Evolutionary conservation across 2,888 invertebrate species (phyloP), one percentile per base, ranked within the genome.

Genomic region (Calliopum simillimum): DNA sequence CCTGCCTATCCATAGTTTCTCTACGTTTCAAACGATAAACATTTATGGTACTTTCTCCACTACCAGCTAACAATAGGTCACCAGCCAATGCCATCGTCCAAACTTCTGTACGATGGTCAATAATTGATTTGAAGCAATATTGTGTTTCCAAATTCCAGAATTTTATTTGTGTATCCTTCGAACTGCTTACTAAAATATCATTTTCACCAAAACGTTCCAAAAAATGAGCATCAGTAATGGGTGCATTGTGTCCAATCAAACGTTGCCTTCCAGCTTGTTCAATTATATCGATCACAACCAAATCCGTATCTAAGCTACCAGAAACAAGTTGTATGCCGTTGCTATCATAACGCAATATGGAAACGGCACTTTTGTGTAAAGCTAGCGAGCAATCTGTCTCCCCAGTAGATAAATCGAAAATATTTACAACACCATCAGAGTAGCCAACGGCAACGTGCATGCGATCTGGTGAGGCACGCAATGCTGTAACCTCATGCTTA

Each of bases 121-220:
- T 92, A 63, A 99, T 88, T 3, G 99, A 99, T 85, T 95, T 95
- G 81, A 99, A 99, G 85, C 98, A 99, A 81, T 96, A 94, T 79
- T 97, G 94, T 6, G 96, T 96, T 76, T 95, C 93, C 75, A 99
- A 88, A 85, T 99, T 96, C 99, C 99, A 99, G 84, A 99, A 96
- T 86, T 98, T 99, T 0, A 99, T 91, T 84, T 94, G 94, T 11
- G 94, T 94, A 84, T 99, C 99, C 85, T 96, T 97, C 0, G 98
- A 97, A 47, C 93, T 90, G 78, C 94, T 93, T 8, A 96, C 88
- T 11, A 96, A 84, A 76, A 90, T 89, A 69, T 91, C 88, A 25
- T 83, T 78, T 4, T 79, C 79, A 1, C 79, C 77, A 11, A 79
- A 74, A 12, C 81, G 79, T 70, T 90, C 89, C 84, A 95, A 89